Evolutionary conservation across 2,797 vertebrate genomes (phyloP).

Genomic region (Onychomys arenicola): DNA sequence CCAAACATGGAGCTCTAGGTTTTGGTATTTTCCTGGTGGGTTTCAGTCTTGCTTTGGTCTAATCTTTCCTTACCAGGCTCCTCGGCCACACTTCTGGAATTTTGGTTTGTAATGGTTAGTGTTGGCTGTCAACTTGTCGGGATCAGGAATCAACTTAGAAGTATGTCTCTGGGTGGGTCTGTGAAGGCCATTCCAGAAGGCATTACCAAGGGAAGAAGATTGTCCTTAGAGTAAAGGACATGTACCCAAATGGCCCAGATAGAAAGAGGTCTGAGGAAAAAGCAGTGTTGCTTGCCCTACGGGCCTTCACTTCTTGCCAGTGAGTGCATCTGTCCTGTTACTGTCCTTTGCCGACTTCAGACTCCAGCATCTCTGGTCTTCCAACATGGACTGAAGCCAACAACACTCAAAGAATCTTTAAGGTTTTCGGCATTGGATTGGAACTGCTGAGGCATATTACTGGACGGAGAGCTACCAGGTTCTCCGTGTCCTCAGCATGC

Average conservation of each 20-base stretch:
- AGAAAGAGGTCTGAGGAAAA: not conserved
- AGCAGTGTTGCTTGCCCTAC: not conserved
- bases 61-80: not conserved
- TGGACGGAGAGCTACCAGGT: not conserved
- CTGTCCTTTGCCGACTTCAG: not conserved
- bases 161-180: not conserved
- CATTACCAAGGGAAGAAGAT: not conserved
- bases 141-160: not conserved
- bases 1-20: not conserved
- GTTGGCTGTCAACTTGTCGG: not conserved
- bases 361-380: not conserved
- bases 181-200: not conserved
- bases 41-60: not conserved
- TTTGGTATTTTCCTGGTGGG: not conserved
- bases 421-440: not conserved
- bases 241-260: not conserved
- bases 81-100: not conserved
- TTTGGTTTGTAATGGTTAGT: not conserved
- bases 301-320: not conserved
- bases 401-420: not conserved
- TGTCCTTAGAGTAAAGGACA: not conserved
- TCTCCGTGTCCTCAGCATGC: not conserved
- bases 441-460: not conserved
- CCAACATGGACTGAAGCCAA: not conserved
- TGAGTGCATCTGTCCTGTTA: not conserved